phyloP scores from a whole-genome alignment of 1,140 invertebrate genomes.

The Drosophila teissieri region DNA sequence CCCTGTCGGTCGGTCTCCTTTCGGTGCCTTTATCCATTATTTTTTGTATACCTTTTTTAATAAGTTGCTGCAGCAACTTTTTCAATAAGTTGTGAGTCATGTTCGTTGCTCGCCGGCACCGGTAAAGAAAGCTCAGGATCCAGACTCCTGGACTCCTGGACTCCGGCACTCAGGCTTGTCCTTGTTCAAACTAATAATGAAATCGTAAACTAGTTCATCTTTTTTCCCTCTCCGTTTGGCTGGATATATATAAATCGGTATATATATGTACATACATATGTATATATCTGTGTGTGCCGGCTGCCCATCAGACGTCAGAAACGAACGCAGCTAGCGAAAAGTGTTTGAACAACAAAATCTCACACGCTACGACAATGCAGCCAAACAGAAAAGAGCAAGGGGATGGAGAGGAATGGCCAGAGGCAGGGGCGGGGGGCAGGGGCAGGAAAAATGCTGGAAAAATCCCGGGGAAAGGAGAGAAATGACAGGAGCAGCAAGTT shows the following conservation, averaged over 20 bases:
- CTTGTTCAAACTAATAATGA: slow-evolving; percentile 81
- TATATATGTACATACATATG: neutral
- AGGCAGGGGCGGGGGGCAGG: too few species aligned
- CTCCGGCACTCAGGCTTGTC: slow-evolving; percentile 32
- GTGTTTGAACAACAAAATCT: slow-evolving; percentile 82
- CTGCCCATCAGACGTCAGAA: slow-evolving; percentile 64
- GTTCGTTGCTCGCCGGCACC: slow-evolving; percentile 16
- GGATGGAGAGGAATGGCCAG: neutral
- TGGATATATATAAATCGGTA: slow-evolving; percentile 12
- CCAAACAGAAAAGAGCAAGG: slow-evolving; percentile 44
- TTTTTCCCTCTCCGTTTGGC: slow-evolving; percentile 28
- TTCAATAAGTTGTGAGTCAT: slow-evolving; percentile 76
- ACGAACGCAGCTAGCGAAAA: slow-evolving; percentile 67
- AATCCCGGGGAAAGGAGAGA: slow-evolving; percentile 5
- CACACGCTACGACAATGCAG: slow-evolving; percentile 75
- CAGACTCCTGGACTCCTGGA: slow-evolving; percentile 6
- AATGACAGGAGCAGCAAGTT: slow-evolving; percentile 61
- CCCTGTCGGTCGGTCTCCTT: neutral
- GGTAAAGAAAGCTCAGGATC: slow-evolving; percentile 9
- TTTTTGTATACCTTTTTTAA: slow-evolving; percentile 32
- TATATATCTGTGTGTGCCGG: slow-evolving; percentile 25
- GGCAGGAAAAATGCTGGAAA: slow-evolving; percentile 3
- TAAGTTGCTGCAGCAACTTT: slow-evolving; percentile 64
- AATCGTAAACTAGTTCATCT: slow-evolving; percentile 82
- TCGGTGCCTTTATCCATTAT: neutral